These are phyloP conservation scores for Ophiodon elongatus DNA, from an alignment of 2,113 vertebrate genomes.

Conservation along the genomic window DNA sequence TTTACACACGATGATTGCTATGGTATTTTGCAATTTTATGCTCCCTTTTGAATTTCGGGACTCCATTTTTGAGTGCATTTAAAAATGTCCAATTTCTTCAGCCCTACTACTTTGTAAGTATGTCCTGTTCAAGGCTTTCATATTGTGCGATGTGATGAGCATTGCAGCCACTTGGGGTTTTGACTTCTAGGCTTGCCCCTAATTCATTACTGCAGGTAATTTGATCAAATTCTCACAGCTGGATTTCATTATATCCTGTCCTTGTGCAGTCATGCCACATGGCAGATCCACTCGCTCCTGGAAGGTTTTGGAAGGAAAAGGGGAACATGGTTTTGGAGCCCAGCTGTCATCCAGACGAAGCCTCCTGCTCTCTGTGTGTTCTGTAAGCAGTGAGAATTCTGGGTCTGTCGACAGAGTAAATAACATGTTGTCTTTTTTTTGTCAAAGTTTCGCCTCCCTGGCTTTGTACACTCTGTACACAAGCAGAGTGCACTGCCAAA, in stretches of 20 bases:
- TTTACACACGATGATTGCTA: background rate
- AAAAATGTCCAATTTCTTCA: too few relatives aligned
- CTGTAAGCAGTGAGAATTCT: constrained; percentile 28
- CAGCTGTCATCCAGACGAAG: constrained; percentile 61
- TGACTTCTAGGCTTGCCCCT: background rate
- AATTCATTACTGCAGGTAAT: constrained; percentile 6
- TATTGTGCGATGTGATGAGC: background rate
- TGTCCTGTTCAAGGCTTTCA: background rate
- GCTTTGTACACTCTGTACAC: constrained; percentile 43
- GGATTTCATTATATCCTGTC: constrained; percentile 26
- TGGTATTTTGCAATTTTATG: background rate
- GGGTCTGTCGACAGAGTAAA: constrained; percentile 64
- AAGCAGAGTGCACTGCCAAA: constrained; percentile 47
- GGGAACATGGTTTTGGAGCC: constrained; percentile 38
- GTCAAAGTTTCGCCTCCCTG: constrained; percentile 61
- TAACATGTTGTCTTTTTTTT: constrained; percentile 62
- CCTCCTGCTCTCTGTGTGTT: constrained; percentile 52
- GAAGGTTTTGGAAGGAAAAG: constrained; percentile 44
- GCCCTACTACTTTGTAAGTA: background rate
- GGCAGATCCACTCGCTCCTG: constrained; percentile 21
- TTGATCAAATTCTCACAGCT: background rate
- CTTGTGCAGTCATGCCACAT: constrained; percentile 38
- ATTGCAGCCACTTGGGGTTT: background rate
- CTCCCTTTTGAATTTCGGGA: background rate
- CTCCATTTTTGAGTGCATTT: background rate